Evolutionary conservation across 2,797 vertebrate species (phyloP).

Genomic region (Acridotheres tristis): DNA sequence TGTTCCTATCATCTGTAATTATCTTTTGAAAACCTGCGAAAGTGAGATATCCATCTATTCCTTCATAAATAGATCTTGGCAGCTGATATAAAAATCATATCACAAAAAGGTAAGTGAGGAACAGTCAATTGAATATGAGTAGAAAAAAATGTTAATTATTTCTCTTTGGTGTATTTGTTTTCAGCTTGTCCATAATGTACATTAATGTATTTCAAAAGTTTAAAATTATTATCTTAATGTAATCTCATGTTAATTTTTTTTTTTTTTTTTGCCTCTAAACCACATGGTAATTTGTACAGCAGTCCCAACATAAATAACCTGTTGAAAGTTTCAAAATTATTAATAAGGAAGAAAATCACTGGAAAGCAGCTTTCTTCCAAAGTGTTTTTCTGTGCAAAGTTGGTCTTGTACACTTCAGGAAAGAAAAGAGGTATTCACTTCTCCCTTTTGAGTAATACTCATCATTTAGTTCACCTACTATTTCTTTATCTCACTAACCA

Average conservation of each 20-base stretch:
- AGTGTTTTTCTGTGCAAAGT: not conserved
- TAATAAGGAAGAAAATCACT: not conserved
- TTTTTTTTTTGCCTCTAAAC: not conserved
- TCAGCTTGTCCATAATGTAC: not conserved
- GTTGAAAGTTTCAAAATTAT: not conserved
- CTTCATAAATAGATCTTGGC: not conserved
- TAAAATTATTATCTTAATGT: not conserved
- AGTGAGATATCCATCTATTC: not conserved
- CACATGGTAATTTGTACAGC: not conserved
- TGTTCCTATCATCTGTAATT: not conserved
- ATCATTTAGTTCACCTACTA: not conserved
- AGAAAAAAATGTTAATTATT: not conserved
- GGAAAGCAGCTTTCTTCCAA: not conserved
- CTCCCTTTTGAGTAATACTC: not conserved
- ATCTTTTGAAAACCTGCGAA: not conserved
- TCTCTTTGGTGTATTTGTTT: not conserved
- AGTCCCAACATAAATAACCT: not conserved
- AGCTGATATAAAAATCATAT: not conserved
- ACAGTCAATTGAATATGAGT: not conserved
- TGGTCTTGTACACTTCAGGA: not conserved
- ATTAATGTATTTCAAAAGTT: not conserved
- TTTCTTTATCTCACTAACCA: not conserved
- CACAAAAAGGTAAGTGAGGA: not conserved
- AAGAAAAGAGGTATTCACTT: not conserved
- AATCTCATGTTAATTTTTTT: not conserved